Base-by-base conservation (phyloP, 2,113 vertebrate genomes). In the Haliaeetus leucogaster region DNA sequence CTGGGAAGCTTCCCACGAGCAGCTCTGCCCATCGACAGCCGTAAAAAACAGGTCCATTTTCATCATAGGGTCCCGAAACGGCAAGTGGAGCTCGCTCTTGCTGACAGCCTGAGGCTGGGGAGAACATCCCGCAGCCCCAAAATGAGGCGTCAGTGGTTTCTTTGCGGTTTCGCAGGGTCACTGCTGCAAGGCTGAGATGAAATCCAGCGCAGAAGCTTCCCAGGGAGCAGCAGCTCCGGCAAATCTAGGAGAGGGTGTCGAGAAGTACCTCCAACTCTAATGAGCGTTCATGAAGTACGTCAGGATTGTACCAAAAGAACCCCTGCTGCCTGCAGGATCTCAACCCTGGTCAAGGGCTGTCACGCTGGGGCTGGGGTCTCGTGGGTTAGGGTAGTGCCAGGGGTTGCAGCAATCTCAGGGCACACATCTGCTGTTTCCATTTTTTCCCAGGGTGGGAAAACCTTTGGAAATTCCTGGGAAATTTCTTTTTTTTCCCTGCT, bases 201-300 rank as follows among this genome's bases (percentile, higher is more conserved):
- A 97, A 94, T 45, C 45, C 87, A 53, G 58, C 0, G 1, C 58
- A 25, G 72, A 72, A 86, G 23, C 80, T 92, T 83, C 89, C n/a
- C 61, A n/a, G 43, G 21, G 42, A 92, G 40, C 34, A 74, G 76
- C 50, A 70, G 76, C 50, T 92, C 78, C 48, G 42, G 36, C 34
- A 70, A 42, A 34, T 17, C 53, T 66, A n/a, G 56, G 76, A 70
- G 34, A 30, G 26, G 23, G 2, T 5, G 18, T 10, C 7, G 5
- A 36, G 34, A 47, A 89, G 23, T 0, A 12, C 22, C 30, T n/a
- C 18, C 52, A 22, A 30, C 30, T 32, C 2, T 29, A 8, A 3
- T 1, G 3, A 22, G n/a, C 5, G 0, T 15, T 47, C 0, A 2
- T 2, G 13, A 27, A 21, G 50, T 12, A 9, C 1, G 9, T 34